A percentile compares a stretch with the other conserved stretches of the same genome.
phyloP scores from a whole-genome alignment of 2,888 invertebrate genomes.

The Hydraecia micacea region DNA sequence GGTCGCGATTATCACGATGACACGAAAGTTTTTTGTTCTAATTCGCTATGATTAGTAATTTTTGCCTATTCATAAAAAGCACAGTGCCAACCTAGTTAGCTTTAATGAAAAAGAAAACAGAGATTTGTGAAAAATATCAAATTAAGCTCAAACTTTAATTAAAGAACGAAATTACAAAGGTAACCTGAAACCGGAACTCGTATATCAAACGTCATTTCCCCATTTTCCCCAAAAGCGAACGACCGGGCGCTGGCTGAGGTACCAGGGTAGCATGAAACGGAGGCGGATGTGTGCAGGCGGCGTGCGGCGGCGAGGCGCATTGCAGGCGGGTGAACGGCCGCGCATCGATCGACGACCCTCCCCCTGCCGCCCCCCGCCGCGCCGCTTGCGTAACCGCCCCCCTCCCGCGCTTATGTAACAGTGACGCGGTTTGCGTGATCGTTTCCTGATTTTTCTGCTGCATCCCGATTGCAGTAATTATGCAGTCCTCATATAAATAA shows the following conservation, averaged over 20 bases:
- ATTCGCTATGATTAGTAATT: background rate
- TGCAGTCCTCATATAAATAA: constrained; percentile 55
- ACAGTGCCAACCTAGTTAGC: background rate
- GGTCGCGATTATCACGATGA: background rate
- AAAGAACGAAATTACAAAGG: constrained; percentile 31
- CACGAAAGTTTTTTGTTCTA: background rate
- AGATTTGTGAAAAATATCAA: constrained; percentile 1
- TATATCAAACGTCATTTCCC: constrained; percentile 60
- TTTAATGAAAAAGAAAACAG: background rate
- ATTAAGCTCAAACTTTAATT: constrained; percentile 34
- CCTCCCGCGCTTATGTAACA: constrained; percentile 85
- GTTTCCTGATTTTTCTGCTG: constrained; percentile 78
- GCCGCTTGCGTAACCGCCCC: constrained; percentile 83
- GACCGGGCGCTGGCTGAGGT: constrained; percentile 70
- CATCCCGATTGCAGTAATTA: constrained; percentile 67
- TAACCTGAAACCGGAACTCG: constrained; percentile 44
- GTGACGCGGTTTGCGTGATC: constrained; percentile 83
- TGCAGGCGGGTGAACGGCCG: constrained; percentile 90
- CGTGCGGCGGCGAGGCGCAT: constrained; percentile 84
- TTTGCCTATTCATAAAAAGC: background rate
- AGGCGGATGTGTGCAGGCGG: constrained; percentile 76
- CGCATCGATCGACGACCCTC: constrained; percentile 84
- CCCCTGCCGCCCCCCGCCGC: constrained; percentile 63
- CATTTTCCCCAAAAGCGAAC: constrained; percentile 68
- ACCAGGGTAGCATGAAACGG: constrained; percentile 82